phyloP scores from a whole-genome alignment of 2,113 vertebrate genomes.

The Istiophorus platypterus region DNA sequence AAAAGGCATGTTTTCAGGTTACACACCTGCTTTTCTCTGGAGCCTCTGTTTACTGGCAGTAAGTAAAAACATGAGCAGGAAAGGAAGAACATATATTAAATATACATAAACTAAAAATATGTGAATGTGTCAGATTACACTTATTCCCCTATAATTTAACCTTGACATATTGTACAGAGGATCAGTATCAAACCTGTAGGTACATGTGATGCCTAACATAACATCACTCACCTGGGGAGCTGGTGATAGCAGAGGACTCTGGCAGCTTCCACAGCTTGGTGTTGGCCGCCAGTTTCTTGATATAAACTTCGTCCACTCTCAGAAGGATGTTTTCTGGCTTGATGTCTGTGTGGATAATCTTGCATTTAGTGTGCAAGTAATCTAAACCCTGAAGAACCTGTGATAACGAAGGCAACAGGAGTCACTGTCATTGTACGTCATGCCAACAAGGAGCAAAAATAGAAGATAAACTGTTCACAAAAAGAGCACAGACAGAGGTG shows the following conservation, averaged over 20 bases:
- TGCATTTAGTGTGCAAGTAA: conserved; percentile 97
- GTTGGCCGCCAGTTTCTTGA: conserved; percentile 90
- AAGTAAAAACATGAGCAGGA: conserved; percentile 9
- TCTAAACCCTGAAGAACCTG: conserved; percentile 97
- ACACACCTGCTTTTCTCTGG: conserved; percentile 74
- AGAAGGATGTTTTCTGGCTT: conserved; percentile 97
- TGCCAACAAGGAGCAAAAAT: conserved; percentile 1
- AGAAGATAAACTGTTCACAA: conserved; percentile 26
- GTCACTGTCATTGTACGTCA: conserved; percentile 13
- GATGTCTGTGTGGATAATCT: conserved; percentile 97
- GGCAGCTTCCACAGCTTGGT: conserved; percentile 94
- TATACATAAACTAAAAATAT: neutral
- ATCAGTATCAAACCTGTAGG: neutral
- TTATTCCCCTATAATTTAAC: neutral
- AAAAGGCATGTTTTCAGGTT: neutral
- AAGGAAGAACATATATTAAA: neutral
- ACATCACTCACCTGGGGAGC: conserved; percentile 85
- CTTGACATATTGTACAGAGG: neutral
- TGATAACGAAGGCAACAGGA: conserved; percentile 3
- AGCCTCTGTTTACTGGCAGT: conserved; percentile 57
- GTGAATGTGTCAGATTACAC: neutral
- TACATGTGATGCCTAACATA: neutral
- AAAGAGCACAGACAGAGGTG: neutral
- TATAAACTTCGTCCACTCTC: conserved; percentile 91
- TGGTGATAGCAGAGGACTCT: conserved; percentile 86